Evolutionary conservation across 2,797 vertebrate species (phyloP).

Genomic region (Chaetophractus vellerosus): DNA sequence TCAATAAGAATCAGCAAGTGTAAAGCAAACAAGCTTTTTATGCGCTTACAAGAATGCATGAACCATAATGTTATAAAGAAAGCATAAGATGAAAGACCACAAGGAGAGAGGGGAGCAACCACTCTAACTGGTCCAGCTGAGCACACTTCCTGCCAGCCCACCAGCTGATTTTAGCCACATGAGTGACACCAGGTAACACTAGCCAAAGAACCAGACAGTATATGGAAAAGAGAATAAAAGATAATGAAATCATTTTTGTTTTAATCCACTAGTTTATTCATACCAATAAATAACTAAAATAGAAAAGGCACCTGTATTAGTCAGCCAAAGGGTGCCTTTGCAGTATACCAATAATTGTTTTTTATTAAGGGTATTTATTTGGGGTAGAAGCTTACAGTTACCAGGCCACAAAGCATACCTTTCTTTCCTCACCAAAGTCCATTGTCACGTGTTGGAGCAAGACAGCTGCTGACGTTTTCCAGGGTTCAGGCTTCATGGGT

Average conservation of each 20-base stretch:
- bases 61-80: neutral
- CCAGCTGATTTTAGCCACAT: neutral
- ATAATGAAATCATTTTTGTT: neutral
- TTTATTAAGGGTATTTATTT: no score
- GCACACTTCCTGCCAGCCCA: neutral
- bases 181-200: neutral
- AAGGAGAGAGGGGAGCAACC: neutral
- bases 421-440: no score
- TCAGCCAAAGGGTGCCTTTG: no score
- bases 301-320: neutral
- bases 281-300: neutral
- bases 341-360: no score
- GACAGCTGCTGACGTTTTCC: no score
- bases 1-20: neutral
- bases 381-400: no score
- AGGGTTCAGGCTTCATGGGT: no score
- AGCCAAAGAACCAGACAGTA: neutral
- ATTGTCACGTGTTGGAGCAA: no score
- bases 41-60: neutral
- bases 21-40: neutral
- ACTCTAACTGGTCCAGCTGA: neutral
- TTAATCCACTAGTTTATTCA: neutral
- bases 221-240: neutral
- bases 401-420: no score
- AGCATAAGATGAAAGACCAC: neutral